Evolutionary conservation across 2,888 invertebrate species (phyloP), one percentile per base, ranked within the genome.

Genomic region (Mythimna ferrago): DNA sequence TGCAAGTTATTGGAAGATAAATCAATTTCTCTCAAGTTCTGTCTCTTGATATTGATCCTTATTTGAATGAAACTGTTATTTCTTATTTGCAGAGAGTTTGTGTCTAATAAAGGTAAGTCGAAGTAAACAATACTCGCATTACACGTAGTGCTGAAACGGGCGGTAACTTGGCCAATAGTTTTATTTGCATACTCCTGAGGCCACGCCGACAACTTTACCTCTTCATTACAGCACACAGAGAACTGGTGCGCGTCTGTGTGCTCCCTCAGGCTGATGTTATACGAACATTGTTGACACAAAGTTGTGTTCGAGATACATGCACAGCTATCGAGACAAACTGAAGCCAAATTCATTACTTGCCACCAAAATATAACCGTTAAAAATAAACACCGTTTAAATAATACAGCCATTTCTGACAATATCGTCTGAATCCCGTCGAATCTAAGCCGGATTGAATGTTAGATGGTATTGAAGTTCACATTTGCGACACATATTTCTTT

Each of bases 1-100:
- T 93, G 92, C 82, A 98, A 93, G 86, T 92, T 92, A 89, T 98
- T 98, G 71, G 91, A 90, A 26, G 97, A 97, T 82, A 97, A 90
- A 92, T 98, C 97, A 82, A 98, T 92, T 80, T 95, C 92, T 86
- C 96, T 94, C 78, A 98, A 90, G 83, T 94, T 95, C 81, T 89
- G 89, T 63, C 85, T 79, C 78, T 91, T 93, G 7, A 94, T 84
- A 73, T 90, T 92, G 41, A 96, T 89, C 68, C 85, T 91, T 82
- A 95, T 89, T 83, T 92, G 90, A 38, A 82, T 79, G 57, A 96
- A 89, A 76, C 88, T 93, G 80, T 93, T 94, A 84, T 95, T 94
- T 84, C 84, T 91, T 78, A 96, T 86, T 74, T 82, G 86, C 70
- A 96, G 84, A 70, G 94, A 93, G 79, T 89, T 87, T 1, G 93